These are phyloP conservation scores for Arctopsyche grandis DNA, from an alignment of 1,140 invertebrate species.

Conservation along the genomic window DNA sequence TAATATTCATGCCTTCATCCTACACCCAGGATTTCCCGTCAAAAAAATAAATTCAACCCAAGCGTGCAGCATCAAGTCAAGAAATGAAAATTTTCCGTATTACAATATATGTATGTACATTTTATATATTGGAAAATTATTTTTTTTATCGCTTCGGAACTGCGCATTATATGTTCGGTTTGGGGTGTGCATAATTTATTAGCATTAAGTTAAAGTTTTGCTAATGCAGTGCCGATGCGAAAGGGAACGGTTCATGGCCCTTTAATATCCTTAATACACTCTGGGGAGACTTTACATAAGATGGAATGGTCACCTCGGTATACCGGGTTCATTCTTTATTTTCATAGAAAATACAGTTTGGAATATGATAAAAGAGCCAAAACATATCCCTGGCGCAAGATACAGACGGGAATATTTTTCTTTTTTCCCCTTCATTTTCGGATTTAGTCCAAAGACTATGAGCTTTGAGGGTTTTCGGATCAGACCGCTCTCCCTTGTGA, in stretches of 20 bases:
- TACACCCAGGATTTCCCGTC: slow-evolving; percentile 16
- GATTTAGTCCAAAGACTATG: slow-evolving; percentile 35
- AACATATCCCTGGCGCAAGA: slow-evolving; percentile 17
- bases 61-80: neutral
- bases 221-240: slow-evolving; percentile 14
- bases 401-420: slow-evolving; percentile 24
- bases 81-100: neutral
- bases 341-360: slow-evolving; percentile 25
- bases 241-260: slow-evolving; percentile 23
- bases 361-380: slow-evolving; percentile 21
- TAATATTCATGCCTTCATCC: slow-evolving; percentile 32
- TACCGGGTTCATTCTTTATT: slow-evolving; percentile 30
- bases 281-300: slow-evolving; percentile 27
- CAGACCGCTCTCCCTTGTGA: slow-evolving; percentile 31
- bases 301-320: slow-evolving; percentile 30
- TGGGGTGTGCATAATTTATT: neutral
- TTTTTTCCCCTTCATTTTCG: slow-evolving; percentile 33
- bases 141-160: too few species aligned
- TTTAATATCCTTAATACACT: slow-evolving; percentile 32
- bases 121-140: neutral
- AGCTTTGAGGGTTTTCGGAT: slow-evolving; percentile 36
- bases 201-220: slow-evolving; percentile 15
- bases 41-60: slow-evolving; percentile 23
- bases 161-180: neutral
- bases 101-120: neutral